phyloP scores from a whole-genome alignment of 2,113 vertebrate species.

The Lucifuga dentata region DNA sequence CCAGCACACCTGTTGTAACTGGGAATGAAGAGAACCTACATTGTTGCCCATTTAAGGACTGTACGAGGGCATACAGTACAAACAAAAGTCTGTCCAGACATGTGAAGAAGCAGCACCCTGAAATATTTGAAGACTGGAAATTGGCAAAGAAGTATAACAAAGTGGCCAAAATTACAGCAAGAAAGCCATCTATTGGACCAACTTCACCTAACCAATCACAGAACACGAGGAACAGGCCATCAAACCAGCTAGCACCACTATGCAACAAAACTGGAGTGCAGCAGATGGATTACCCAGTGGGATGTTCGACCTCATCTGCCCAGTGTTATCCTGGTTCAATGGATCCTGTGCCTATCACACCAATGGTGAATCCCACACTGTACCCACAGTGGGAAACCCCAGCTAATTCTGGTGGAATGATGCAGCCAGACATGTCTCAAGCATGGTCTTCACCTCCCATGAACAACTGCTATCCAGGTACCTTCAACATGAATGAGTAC shows the following conservation, averaged over 20 bases:
- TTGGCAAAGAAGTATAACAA: conserved; percentile 92
- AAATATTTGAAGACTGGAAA: conserved; percentile 96
- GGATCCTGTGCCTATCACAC: conserved; percentile 83
- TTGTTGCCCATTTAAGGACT: conserved; percentile 91
- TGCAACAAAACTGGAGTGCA: conserved; percentile 76
- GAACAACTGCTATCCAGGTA: conserved; percentile 78
- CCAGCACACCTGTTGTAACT: conserved; percentile 46
- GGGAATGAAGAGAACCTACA: conserved; percentile 84
- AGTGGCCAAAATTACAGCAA: conserved; percentile 84
- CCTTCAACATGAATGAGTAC: conserved; percentile 76
- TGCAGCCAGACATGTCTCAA: conserved; percentile 77
- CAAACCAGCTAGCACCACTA: conserved; percentile 60
- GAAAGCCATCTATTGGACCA: conserved; percentile 76
- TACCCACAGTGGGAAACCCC: conserved; percentile 82
- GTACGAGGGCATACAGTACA: conserved; percentile 94
- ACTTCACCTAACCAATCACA: conserved; percentile 75
- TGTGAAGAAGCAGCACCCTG: conserved; percentile 96
- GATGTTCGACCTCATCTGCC: conserved; percentile 66
- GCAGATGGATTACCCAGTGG: conserved; percentile 68
- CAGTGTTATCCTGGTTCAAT: conserved; percentile 80
- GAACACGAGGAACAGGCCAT: conserved; percentile 69
- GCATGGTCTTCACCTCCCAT: conserved; percentile 77
- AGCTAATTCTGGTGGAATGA: conserved; percentile 66
- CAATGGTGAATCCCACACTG: conserved; percentile 84
- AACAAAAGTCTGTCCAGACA: conserved; percentile 97